Base-by-base conservation (phyloP, 2,113 vertebrate species). In the Boleophthalmus pectinirostris region DNA sequence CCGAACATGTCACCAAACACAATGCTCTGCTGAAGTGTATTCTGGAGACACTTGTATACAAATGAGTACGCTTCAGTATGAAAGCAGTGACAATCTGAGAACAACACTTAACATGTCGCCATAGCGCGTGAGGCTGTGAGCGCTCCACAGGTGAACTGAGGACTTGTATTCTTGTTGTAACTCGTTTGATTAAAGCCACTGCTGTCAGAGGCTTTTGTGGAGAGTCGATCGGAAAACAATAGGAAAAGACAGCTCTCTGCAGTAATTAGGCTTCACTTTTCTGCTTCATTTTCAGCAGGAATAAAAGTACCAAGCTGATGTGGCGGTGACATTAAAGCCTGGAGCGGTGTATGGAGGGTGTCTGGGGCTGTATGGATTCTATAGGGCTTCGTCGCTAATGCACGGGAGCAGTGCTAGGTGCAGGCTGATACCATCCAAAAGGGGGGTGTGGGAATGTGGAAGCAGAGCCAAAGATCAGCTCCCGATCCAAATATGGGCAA, bases 381-480 rank as follows among this genome's bases (percentile, higher is more conserved):
- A 29, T 45, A 33, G 9, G 43, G 66, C 65, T 47, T 68, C 16
- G 53, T 72, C 8, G 33, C 20, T 21, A 56, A 23, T 23, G 54
- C 54, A 56, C 2, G 13, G 23, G 23, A 49, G 43, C 67, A 29
- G 13, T 73, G 25, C 25, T 35, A 23, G 20, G 23, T 49, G 8
- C 21, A 67, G n/a, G 56, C 33, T 35, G 21, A 73, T 43, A 38
- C 10, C 10, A 58, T 35, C 53, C 53, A 43, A 45, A 51, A 73
- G 38, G 60, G 24, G 57, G 73, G 72, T 24, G 47, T 14, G 35
- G 45, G 58, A 14, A 64, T 69, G 68, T 49, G 5, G 43, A 43
- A 74, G 63, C n/a, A 24, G 66, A 77, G 21, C 47, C 43, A 4
- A 46, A 23, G 77, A 79, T 74, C 49, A 21, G 18, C 78, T 58